Percentiles rank a stretch among this genome's conserved stretches.
phyloP scores from a whole-genome alignment of 2,797 vertebrate genomes.

The Myotis vivesi region DNA sequence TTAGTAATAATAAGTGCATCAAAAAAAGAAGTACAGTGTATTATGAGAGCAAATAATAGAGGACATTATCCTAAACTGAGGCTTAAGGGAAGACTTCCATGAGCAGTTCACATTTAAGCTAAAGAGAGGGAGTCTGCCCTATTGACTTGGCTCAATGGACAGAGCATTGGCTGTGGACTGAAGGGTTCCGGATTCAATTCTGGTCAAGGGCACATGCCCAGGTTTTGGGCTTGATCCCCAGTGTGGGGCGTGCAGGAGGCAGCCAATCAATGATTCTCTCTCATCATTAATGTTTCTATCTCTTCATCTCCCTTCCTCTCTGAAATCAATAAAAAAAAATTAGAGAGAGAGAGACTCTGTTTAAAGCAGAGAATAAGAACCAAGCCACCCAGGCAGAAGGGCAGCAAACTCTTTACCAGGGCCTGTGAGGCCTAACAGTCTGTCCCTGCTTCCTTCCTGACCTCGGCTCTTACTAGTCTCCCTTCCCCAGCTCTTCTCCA shows the following conservation, averaged over 20 bases:
- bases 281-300: too few species aligned
- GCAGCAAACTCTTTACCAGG: neutral
- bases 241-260: too few species aligned
- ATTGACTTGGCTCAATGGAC: too few species aligned
- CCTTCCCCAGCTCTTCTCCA: neutral
- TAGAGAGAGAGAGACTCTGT: too few species aligned
- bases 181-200: too few species aligned
- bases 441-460: neutral
- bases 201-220: too few species aligned
- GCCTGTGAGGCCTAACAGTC: neutral
- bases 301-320: too few species aligned
- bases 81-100: neutral
- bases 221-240: too few species aligned
- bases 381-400: neutral
- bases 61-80: neutral
- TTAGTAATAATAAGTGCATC: neutral
- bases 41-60: neutral
- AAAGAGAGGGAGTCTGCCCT: neutral
- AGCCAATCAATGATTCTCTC: too few species aligned
- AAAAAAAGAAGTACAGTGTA: neutral
- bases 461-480: neutral
- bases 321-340: too few species aligned
- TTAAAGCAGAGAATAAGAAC: neutral
- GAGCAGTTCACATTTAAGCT: neutral
- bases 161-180: too few species aligned